Evolutionary conservation across 2,113 vertebrate species (phyloP), one percentile per base, ranked within the genome.

Genomic region (Chrysochloris asiatica): DNA sequence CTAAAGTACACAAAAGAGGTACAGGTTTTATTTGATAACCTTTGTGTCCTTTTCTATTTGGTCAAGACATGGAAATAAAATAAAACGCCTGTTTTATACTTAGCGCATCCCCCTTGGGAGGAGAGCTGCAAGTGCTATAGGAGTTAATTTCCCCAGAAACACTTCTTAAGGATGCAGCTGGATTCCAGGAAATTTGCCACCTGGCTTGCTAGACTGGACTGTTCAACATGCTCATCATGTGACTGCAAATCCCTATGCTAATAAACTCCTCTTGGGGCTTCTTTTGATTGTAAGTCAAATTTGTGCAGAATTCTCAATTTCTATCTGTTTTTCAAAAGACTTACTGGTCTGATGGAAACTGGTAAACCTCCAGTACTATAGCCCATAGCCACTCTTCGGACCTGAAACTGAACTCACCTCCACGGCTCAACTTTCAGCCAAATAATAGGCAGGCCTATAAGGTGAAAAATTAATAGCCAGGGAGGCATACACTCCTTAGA

Each of bases 71-170:
- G 47, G 50, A 59, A 50, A 43, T 47, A 36, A 82, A 65, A 77
- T 73, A 78, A 91, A 76, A 92, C 19, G 11, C n/a, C 38, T 84
- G 1, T 47, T 77, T 82, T 45, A 79, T 47, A 33, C 33, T 79
- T 50, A 79, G 16, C 3, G 8, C 85, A 45, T 75, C 24, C 33
- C 9, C 41, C 30, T 81, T 24, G 48, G 61, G 33, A 85, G 90
- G 83, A 92, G 56, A 85, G 83, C 26, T 76, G 8, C 38, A 87
- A 87, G 47, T 43, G 33, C 6, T n/a, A 77, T 38, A 28, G 30
- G 24, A 77, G 50, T 63, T 56, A 61, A 89, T 88, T 77, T 86
- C 67, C 47, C 83, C 84, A 81, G 79, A 87, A 91, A 54, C n/a
- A 47, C 16, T 30, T 59, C 59, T 87, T 63, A 76, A 93, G 36